Conservation (phyloP, 2,797 vertebrate species). For the Pangasius larnaudii region DNA sequence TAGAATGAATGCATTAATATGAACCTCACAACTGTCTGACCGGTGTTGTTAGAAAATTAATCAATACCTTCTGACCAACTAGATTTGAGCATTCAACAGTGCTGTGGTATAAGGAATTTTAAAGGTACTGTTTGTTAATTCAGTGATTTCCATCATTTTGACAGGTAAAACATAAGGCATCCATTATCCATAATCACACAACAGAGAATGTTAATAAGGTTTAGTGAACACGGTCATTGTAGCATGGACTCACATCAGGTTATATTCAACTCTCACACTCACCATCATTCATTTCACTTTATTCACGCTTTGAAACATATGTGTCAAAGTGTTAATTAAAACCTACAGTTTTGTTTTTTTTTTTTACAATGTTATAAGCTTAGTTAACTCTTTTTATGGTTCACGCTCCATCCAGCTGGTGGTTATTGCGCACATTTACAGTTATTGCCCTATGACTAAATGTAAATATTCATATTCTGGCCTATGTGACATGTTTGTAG, state of each 20-base stretch:
- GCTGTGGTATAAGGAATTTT: background rate
- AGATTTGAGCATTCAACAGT: background rate
- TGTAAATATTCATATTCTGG: slow-evolving; percentile 1
- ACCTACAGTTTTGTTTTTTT: too few species aligned
- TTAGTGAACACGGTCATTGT: background rate
- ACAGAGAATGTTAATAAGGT: background rate
- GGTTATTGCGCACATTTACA: background rate
- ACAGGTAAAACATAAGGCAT: background rate
- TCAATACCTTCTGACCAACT: background rate
- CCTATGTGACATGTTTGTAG: slow-evolving; percentile 1
- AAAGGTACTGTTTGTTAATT: background rate
- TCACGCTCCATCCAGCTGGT: background rate
- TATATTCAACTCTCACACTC: background rate
- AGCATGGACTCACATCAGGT: background rate
- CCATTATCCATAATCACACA: background rate
- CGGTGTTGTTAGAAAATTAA: background rate
- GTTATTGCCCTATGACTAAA: background rate
- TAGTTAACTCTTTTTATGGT: background rate
- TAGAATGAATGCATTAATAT: background rate
- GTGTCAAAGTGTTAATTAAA: background rate
- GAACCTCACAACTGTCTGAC: too few species aligned
- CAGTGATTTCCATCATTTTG: slow-evolving; percentile 1
- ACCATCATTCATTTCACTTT: background rate
- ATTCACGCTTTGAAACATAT: background rate
- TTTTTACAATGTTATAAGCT: background rate